Conservation (phyloP, 1,140 invertebrate species). For the Papilio polytes region DNA sequence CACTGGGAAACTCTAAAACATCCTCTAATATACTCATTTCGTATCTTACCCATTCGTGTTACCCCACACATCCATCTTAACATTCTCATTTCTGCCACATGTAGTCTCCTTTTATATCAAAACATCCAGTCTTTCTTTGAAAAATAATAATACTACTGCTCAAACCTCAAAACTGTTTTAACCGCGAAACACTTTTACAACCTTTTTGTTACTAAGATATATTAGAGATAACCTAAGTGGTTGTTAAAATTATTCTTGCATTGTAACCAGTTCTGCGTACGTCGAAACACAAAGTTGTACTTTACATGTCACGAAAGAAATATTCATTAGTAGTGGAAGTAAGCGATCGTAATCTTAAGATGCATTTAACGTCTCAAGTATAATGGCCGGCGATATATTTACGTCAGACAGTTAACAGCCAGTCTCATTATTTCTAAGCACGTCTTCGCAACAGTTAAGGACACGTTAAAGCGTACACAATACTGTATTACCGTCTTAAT, state of each 20-base stretch:
- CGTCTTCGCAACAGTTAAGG: conserved; percentile 73
- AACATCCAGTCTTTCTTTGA: not conserved
- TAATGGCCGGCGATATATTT: conserved; percentile 64
- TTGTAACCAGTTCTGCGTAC: not conserved
- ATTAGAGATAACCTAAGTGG: not conserved
- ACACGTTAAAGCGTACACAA: conserved; percentile 67
- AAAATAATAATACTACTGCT: not conserved
- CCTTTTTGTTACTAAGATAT: not conserved
- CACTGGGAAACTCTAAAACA: no score
- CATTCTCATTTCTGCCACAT: no score
- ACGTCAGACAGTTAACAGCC: conserved; percentile 71
- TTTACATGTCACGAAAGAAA: not conserved
- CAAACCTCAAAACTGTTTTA: not conserved
- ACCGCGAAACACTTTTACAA: not conserved
- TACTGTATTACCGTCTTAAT: conserved; percentile 51
- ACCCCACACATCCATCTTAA: no score
- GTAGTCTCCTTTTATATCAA: no score
- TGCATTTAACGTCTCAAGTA: conserved; percentile 35
- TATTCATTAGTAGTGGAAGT: not conserved
- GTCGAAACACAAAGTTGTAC: not conserved
- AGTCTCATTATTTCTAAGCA: conserved; percentile 77
- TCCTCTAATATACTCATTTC: no score
- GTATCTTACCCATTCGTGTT: no score
- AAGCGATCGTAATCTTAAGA: conserved; percentile 22
- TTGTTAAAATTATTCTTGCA: not conserved